Evolutionary conservation across 2,888 invertebrate species (phyloP).

Genomic region (Chirona hameri): DNA sequence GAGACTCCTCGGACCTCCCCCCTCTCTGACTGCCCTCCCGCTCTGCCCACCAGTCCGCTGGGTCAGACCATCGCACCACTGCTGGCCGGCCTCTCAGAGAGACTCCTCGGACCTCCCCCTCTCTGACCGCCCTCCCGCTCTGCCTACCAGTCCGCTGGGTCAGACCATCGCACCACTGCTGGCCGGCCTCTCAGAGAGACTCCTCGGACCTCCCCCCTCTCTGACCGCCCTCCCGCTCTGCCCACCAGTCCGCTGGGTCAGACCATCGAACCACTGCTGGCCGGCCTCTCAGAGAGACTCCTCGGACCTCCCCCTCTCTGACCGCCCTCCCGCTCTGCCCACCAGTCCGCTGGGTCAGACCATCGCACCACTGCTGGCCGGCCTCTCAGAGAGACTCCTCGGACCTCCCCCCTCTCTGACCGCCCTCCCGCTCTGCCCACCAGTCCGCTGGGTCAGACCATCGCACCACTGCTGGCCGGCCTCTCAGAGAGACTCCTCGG

Average conservation of each 20-base stretch:
- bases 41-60: constrained; percentile 35
- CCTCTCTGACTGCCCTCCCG: no score
- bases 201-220: not conserved
- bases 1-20: not conserved
- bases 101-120: not conserved
- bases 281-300: constrained; percentile 24
- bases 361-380: constrained; percentile 37
- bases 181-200: constrained; percentile 28
- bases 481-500: not conserved
- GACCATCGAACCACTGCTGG: constrained; percentile 37
- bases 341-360: constrained; percentile 38
- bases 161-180: constrained; percentile 38
- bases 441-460: constrained; percentile 38
- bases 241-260: constrained; percentile 37
- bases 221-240: not conserved
- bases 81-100: constrained; percentile 32
- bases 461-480: constrained; percentile 37
- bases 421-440: not conserved
- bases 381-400: constrained; percentile 6
- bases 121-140: not conserved
- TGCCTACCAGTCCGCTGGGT: constrained; percentile 36
- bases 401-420: not conserved
- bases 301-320: not conserved
- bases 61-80: constrained; percentile 38
- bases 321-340: not conserved